Evolutionary conservation across 2,113 vertebrate genomes (phyloP), one percentile per base, ranked within the genome.

Genomic region (Laterallus jamaicensis): DNA sequence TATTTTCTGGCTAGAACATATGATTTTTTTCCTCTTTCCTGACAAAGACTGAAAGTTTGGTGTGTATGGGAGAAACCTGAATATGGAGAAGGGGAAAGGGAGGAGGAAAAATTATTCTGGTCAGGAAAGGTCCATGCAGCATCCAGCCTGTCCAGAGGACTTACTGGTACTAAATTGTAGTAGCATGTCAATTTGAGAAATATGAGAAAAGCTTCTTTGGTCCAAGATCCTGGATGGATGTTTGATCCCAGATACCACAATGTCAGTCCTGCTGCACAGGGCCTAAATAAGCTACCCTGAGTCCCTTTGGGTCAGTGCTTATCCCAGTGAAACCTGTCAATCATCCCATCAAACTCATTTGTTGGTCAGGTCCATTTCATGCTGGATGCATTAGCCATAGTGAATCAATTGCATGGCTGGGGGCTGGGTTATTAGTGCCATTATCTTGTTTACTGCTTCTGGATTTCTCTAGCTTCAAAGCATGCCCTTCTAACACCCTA

Each of bases 361-460:
- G 76, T 88, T 85, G 86, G 64, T 88, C 18, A 3, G 11, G 26
- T 31, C 60, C 60, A 25, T 88, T 88, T 86, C 58, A 87, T 0
- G 1, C 91, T 81, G 86, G 56, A 35, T 54, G 47, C 47, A 90
- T 97, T 80, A 96, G 24, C 86, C 0, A 3, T 64, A 86, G 66
- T 56, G 67, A 96, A 97, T 96, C 86, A 68, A 94, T 96, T 94
- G 14, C 94, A 89, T 12, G 12, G 49, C 74, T 64, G 42, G 42
- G 56, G 56, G 68, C 44, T 82, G 73, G 64, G 29, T 94, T 68
- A 95, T 95, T 88, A 94, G 56, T 37, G 66, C 16, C 74, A 88
- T 96, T 93, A 96, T 66, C 82, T 88, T 94, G 82, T 93, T 96
- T 96, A 92, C 56, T 50, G 82, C 29, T 81, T 73, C 32, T 75